Conservation (phyloP, 2,797 vertebrate genomes). For the Gorsachius magnificus region DNA sequence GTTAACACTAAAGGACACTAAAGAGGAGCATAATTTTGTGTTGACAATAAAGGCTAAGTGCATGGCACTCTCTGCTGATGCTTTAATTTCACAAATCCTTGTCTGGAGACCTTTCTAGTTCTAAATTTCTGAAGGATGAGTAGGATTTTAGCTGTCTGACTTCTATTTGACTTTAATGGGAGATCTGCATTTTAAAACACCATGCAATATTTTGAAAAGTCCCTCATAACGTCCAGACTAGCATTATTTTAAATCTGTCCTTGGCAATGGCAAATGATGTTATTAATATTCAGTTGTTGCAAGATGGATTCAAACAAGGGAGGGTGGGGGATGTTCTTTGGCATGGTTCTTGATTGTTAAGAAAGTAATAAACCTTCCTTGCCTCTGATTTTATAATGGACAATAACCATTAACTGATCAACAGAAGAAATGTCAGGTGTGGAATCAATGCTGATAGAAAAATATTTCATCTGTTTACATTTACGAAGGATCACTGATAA, state of each 20-base stretch:
- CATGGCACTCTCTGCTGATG: not conserved
- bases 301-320: slow-evolving; percentile 1
- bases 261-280: slow-evolving; percentile 42
- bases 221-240: slow-evolving; percentile 13
- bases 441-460: slow-evolving; percentile 72
- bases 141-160: slow-evolving; percentile 34
- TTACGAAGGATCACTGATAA: slow-evolving; percentile 71
- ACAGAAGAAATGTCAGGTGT: slow-evolving; percentile 74
- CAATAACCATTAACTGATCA: slow-evolving; percentile 77
- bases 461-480: slow-evolving; percentile 71
- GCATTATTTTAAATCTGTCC: slow-evolving; percentile 32
- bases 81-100: slow-evolving; percentile 38
- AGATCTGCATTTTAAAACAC: slow-evolving; percentile 32
- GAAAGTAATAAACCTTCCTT: slow-evolving; percentile 58
- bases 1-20: not conserved
- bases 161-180: slow-evolving; percentile 56
- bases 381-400: slow-evolving; percentile 65
- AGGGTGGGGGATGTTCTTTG: not conserved
- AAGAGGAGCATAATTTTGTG: not conserved
- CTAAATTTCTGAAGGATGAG: slow-evolving; percentile 13
- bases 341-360: slow-evolving; percentile 31
- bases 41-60: not conserved
- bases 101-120: slow-evolving; percentile 3
- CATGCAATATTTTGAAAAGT: not conserved
- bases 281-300: slow-evolving; percentile 60